These are phyloP conservation scores for Chlorocebus sabaeus DNA, from an alignment of 2,113 vertebrate species.

Conservation along the genomic window DNA sequence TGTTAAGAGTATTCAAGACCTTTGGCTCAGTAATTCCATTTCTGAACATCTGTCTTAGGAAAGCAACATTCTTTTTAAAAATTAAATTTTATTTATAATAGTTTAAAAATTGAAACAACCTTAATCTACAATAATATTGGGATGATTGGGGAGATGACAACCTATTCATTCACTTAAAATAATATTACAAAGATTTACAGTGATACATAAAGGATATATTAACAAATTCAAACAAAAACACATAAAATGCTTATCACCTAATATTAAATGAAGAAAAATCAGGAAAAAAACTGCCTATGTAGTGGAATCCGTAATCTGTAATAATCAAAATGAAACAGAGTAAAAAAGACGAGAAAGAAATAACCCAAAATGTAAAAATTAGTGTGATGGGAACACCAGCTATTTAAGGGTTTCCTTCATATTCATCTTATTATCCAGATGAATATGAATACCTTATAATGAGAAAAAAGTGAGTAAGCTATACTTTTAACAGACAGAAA, in stretches of 20 bases:
- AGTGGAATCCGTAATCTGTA: neutral
- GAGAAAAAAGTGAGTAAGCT: neutral
- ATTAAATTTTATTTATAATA: neutral
- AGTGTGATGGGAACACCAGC: neutral
- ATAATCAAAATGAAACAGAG: neutral
- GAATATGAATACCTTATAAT: neutral
- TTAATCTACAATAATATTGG: neutral
- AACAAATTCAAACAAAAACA: neutral
- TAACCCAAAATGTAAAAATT: neutral
- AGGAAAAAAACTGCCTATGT: neutral
- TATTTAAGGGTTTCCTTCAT: neutral
- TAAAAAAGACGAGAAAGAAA: neutral
- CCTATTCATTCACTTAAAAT: neutral
- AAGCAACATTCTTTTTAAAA: neutral
- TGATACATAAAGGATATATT: neutral
- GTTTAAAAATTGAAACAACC: neutral
- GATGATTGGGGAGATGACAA: neutral
- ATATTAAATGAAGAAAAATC: neutral
- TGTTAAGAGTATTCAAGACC: neutral
- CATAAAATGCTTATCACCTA: neutral
- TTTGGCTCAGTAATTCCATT: neutral
- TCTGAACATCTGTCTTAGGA: neutral
- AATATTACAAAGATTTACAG: neutral
- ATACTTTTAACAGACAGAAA: neutral
- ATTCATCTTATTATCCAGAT: neutral